A percentile compares a stretch with the other conserved stretches of the same genome.
These are phyloP conservation scores for Drosophila limbata DNA, from an alignment of 2,888 invertebrate species.

Conservation along the genomic window DNA sequence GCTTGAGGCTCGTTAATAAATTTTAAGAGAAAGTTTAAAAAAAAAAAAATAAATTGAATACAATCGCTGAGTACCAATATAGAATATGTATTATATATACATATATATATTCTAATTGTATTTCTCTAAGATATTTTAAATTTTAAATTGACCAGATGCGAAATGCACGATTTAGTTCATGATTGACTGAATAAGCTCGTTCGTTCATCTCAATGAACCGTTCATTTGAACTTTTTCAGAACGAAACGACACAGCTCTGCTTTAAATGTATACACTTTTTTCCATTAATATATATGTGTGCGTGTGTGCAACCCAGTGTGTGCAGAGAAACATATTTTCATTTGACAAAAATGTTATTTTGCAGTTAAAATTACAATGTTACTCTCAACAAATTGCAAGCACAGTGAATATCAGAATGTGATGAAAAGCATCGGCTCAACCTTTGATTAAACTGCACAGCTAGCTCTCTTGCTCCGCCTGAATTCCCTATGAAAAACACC, in stretches of 20 bases:
- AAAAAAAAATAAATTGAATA: too few species aligned
- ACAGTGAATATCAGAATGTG: constrained; percentile 25
- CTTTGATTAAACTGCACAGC: constrained; percentile 21
- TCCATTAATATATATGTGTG: constrained; percentile 27
- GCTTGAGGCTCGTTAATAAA: too few species aligned
- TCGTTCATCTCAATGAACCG: too few species aligned
- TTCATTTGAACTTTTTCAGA: too few species aligned
- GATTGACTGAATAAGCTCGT: too few species aligned
- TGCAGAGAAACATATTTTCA: constrained; percentile 1
- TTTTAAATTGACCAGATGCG: too few species aligned
- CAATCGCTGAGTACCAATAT: too few species aligned
- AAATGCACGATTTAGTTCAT: too few species aligned
- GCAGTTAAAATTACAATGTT: neutral
- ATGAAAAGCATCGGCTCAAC: constrained; percentile 19
- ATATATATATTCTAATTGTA: too few species aligned
- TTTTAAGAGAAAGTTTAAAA: too few species aligned
- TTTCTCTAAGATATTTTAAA: too few species aligned
- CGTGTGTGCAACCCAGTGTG: constrained; percentile 14
- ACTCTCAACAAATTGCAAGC: neutral
- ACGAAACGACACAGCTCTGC: neutral
- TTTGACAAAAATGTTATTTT: constrained; percentile 15
- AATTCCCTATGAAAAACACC: constrained; percentile 28
- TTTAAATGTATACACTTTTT: constrained; percentile 53
- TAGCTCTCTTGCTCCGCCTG: constrained; percentile 4
- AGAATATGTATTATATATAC: too few species aligned